Evolutionary conservation across 2,797 vertebrate species (phyloP), one percentile per base, ranked within the genome.

Genomic region (Enteromius paludinosus): DNA sequence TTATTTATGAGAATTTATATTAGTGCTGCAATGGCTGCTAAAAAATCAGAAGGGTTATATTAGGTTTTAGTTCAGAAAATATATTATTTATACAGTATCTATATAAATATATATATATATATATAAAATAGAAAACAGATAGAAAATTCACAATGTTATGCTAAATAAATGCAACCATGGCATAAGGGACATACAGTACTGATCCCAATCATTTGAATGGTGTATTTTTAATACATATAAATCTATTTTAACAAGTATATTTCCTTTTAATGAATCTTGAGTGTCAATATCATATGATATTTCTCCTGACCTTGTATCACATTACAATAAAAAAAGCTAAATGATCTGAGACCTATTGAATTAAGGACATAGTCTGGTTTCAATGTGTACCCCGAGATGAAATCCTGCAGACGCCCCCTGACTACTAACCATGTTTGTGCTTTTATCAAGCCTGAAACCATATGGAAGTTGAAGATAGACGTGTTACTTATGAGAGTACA

Each of bases 381-480:
- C 35, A 25, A 1, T 17, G 35, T 8, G 10, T 62, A 18, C 23
- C 74, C 23, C 33, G 7, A 62, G 8, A 64, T 43, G 0, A 77
- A 77, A 77, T 77, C 23, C 41, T 38, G 23, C 56, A 45, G 10
- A 4, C 10, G 1, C 41, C 23, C n/a, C 56, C 23, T 43, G 54
- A 65, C 61, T 66, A 30, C 49, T 59, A 59, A 56, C 35, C 6
- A 30, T 23, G 38, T 66, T 75, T 68, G 35, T 33, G 11, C 10
- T 66, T 17, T 70, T 64, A 65, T 54, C n/a, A 75, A 82, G 59
- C 30, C 54, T 47, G 43, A 62, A 62, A 47, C 28, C 14, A 41
- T 68, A 18, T 75, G 12, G 41, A 76, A 30, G 47, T 18, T 68
- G 28, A 59, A 47, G 35, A 82, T 30, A 38, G 23, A 54, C 2